Base-by-base conservation (phyloP, 2,113 vertebrate genomes). In the Brevimyrus niger region DNA sequence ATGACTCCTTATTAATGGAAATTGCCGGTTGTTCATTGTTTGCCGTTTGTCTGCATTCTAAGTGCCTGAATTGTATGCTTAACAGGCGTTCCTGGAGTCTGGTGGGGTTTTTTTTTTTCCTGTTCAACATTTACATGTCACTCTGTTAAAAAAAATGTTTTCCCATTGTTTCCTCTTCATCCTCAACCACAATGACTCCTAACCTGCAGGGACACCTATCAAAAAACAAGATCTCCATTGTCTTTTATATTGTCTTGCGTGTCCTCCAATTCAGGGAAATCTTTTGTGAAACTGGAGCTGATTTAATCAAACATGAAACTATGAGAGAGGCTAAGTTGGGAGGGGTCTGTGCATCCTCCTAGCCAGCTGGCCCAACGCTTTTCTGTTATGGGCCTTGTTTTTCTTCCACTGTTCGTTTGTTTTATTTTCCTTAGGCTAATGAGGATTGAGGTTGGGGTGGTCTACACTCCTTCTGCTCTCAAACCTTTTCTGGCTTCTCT, bases 181-280 rank as follows among this genome's bases (percentile, higher is more conserved):
- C 82, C 23, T n/a, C 19, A 21, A 85, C 82, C 46, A 48, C 82
- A 85, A 85, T 48, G 11, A 23, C 19, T 23, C 42, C 82, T 48
- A 85, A 85, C 82, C 82, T 85, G 44, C 82, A 46, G 82, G 42
- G 82, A 48, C 82, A 48, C 13, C 82, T 85, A 48, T 85, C 82
- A 48, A 27, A 23, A 85, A 44, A 85, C 46, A 85, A 23, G 82
- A 85, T 48, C 42, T 85, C 23, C n/a, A 85, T 85, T 85, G 42
- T 48, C 73, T 42, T 13, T 17, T 38, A 35, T 17, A 76, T 76
- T 76, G 69, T 38, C 69, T 8, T 80, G 73, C 42, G 5, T 19
- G 73, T 80, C 73, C 73, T 80, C 73, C 31, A 80, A 42, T 80
- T 80, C 5, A 42, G 69, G 69, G 69, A 76, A 38, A 76, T 80